These are phyloP conservation scores for Ryuthela nishihirai DNA, from an alignment of 2,888 invertebrate genomes.

Conservation along the genomic window DNA sequence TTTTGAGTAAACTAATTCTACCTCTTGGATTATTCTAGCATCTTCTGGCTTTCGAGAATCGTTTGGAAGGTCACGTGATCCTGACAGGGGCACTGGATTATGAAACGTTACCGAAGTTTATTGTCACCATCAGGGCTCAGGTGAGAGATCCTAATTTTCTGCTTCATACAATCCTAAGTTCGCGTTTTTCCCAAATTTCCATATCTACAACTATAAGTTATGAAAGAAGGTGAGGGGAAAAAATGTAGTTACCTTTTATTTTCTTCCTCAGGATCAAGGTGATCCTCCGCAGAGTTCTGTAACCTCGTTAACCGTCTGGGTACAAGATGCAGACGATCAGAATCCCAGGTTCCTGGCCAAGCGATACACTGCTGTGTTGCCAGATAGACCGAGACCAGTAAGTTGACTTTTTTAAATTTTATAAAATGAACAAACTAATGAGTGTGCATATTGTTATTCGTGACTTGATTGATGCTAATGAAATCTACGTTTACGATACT, in stretches of 20 bases:
- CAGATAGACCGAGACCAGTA: conserved; percentile 47
- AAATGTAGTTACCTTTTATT: background rate
- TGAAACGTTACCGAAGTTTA: conserved; percentile 72
- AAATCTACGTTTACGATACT: no score
- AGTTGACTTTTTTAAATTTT: no score
- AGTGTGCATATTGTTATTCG: no score
- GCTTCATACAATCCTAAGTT: no score
- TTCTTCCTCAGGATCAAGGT: conserved; percentile 64
- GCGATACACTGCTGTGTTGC: conserved; percentile 66
- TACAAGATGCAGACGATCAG: conserved; percentile 87
- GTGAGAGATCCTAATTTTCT: conserved; percentile 46
- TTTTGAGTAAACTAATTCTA: no score
- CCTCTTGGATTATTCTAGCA: conserved; percentile 56
- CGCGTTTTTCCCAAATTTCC: background rate
- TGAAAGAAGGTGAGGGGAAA: background rate
- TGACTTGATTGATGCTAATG: no score
- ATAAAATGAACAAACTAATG: no score
- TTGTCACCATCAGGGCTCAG: conserved; percentile 63
- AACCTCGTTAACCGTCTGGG: conserved; percentile 68
- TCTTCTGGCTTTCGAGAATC: conserved; percentile 77
- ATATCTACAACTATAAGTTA: background rate
- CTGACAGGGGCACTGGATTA: conserved; percentile 76
- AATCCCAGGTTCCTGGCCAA: conserved; percentile 77
- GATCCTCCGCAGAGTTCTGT: conserved; percentile 72
- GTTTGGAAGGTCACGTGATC: conserved; percentile 76